These are phyloP conservation scores for Rugalucina vietnamica DNA, from an alignment of 2,888 invertebrate genomes.

Conservation along the genomic window DNA sequence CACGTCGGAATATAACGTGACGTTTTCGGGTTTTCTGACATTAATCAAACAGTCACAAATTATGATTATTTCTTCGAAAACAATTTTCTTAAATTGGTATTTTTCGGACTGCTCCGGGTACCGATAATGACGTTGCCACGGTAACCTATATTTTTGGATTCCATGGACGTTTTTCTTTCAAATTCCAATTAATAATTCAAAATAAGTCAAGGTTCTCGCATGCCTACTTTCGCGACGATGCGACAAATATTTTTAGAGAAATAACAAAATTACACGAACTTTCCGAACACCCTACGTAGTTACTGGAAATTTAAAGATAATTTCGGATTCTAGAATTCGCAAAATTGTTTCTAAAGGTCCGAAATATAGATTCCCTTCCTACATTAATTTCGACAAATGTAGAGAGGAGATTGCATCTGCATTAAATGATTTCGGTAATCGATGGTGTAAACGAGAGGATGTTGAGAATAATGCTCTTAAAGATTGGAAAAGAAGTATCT, in stretches of 20 bases:
- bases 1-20: not conserved
- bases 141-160: not conserved
- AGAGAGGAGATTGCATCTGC: no score
- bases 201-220: not conserved
- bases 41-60: not conserved
- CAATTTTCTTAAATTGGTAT: not conserved
- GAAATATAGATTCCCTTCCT: no score
- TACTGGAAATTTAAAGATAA: no score
- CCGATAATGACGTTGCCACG: not conserved
- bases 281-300: not conserved
- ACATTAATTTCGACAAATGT: no score
- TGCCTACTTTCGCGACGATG: not conserved
- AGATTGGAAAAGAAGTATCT: no score
- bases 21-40: not conserved
- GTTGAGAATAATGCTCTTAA: no score
- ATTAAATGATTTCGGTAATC: no score
- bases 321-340: no score
- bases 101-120: not conserved
- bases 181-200: not conserved
- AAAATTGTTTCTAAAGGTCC: no score
- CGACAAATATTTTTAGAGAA: not conserved
- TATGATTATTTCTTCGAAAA: not conserved
- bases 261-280: conserved; percentile 1
- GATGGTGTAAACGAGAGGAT: no score
- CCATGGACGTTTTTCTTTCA: not conserved